Evolutionary conservation across 1,140 invertebrate genomes (phyloP).

Genomic region (Copidosoma floridanum): DNA sequence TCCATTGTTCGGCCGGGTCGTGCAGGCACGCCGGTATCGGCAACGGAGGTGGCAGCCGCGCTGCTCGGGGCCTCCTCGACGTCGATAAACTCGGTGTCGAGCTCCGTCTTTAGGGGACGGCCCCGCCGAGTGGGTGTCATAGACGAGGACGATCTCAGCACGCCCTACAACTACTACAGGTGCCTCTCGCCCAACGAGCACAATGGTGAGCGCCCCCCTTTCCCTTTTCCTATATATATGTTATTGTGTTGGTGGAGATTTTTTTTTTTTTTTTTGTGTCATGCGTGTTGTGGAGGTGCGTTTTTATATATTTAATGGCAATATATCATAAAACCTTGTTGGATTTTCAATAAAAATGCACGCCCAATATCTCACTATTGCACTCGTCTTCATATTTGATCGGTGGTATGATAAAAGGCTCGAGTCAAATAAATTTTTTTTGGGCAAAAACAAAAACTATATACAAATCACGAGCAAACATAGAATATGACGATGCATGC

Average conservation of each 20-base stretch:
- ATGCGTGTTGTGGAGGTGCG: neutral
- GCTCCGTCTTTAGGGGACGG: conserved; percentile 43
- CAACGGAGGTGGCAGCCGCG: conserved; percentile 57
- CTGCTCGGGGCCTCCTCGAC: conserved; percentile 60
- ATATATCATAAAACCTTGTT: too few relatives aligned
- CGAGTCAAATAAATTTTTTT: too few relatives aligned
- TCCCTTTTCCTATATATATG: neutral
- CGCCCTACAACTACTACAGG: conserved; percentile 70
- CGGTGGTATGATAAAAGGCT: too few relatives aligned
- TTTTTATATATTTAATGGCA: too few relatives aligned
- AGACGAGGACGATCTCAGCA: conserved; percentile 66
- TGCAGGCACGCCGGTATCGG: conserved; percentile 54
- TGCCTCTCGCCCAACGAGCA: conserved; percentile 69
- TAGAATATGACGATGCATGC: too few relatives aligned
- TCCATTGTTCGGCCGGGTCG: too few relatives aligned
- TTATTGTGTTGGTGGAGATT: neutral
- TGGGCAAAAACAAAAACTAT: too few relatives aligned
- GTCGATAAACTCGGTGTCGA: conserved; percentile 48
- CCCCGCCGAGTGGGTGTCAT: conserved; percentile 51
- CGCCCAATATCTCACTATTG: too few relatives aligned
- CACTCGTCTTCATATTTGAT: too few relatives aligned
- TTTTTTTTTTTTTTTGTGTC: neutral
- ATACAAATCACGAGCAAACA: too few relatives aligned
- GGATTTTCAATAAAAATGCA: too few relatives aligned
- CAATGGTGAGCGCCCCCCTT: conserved; percentile 37